Percentiles rank a stretch among this genome's conserved stretches.
phyloP scores from a whole-genome alignment of 37 sponge, comb jelly and placozoan species.

The Axinella damicornis region DNA sequence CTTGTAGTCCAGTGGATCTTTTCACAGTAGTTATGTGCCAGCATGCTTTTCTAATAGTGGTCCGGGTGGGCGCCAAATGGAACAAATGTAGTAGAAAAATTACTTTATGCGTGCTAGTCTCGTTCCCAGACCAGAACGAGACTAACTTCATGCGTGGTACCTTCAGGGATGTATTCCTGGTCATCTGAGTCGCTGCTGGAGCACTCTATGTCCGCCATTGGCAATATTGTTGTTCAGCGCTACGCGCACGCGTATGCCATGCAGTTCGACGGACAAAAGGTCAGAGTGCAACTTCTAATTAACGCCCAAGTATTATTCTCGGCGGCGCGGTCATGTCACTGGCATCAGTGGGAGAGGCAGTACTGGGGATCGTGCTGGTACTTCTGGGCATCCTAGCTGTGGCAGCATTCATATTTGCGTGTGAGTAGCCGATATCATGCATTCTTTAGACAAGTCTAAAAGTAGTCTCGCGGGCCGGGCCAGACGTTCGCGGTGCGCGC shows the following conservation, averaged over 20 bases:
- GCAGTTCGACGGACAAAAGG: too few relatives aligned
- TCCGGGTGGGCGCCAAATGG: too few relatives aligned
- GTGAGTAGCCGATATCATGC: conserved; percentile 8
- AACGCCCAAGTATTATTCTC: not conserved
- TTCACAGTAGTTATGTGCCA: too few relatives aligned
- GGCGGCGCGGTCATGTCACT: too few relatives aligned
- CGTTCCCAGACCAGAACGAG: too few relatives aligned
- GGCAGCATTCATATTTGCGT: conserved; percentile 34
- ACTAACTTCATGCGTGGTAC: conserved; percentile 1
- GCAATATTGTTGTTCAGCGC: not conserved
- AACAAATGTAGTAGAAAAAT: too few relatives aligned
- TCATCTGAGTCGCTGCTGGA: conserved; percentile 66
- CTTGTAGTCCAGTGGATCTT: too few relatives aligned
- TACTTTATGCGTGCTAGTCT: too few relatives aligned
- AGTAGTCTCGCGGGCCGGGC: too few relatives aligned
- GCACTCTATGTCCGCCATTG: conserved; percentile 46
- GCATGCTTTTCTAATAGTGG: too few relatives aligned
- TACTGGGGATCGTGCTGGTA: conserved; percentile 20
- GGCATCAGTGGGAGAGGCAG: not conserved
- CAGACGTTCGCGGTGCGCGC: too few relatives aligned
- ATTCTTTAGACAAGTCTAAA: not conserved
- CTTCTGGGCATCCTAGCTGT: conserved; percentile 35
- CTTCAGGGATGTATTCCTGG: conserved; percentile 82
- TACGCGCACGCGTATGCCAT: too few relatives aligned
- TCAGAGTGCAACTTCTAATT: conserved; percentile 1